These are phyloP conservation scores for Microcebus murinus DNA, from an alignment of 2,113 vertebrate genomes.

Conservation along the genomic window DNA sequence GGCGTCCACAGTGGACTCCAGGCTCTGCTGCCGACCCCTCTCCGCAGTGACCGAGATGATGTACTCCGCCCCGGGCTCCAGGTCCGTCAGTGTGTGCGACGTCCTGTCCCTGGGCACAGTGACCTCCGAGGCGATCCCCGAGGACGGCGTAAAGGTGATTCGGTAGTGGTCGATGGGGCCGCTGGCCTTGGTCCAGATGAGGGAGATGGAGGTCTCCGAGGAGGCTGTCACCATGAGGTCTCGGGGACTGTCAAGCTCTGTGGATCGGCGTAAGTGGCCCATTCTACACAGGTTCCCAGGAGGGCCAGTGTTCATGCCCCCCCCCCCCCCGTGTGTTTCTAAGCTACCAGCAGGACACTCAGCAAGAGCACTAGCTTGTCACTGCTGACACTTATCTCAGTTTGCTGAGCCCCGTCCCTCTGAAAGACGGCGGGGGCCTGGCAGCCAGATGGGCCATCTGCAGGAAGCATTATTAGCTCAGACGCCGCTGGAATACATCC, in stretches of 20 bases:
- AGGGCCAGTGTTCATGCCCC: background rate
- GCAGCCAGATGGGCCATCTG: background rate
- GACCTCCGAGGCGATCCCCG: slow-evolving; percentile 91
- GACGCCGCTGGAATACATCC: background rate
- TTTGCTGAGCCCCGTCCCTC: slow-evolving; percentile 18
- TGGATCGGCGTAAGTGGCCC: background rate
- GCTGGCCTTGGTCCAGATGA: slow-evolving; percentile 92
- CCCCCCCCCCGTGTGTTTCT: background rate
- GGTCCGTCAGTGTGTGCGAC: slow-evolving; percentile 90
- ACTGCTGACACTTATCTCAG: background rate
- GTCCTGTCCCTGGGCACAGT: slow-evolving; percentile 89
- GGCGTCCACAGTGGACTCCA: slow-evolving; percentile 93
- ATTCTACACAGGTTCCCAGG: background rate
- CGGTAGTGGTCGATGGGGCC: slow-evolving; percentile 98
- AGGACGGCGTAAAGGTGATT: slow-evolving; percentile 93
- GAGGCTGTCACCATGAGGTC: slow-evolving; percentile 94
- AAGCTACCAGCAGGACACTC: background rate
- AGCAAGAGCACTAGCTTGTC: background rate
- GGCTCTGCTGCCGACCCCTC: slow-evolving; percentile 95
- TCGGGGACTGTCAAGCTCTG: slow-evolving; percentile 94
- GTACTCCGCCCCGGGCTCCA: slow-evolving; percentile 96
- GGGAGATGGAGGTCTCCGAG: slow-evolving; percentile 94
- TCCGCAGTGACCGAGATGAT: slow-evolving; percentile 94
- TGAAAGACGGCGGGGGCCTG: slow-evolving; percentile 2
- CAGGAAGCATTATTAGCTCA: background rate